Evolutionary conservation across 1,140 invertebrate species (phyloP).

Genomic region (Rhyacophila brunnea): DNA sequence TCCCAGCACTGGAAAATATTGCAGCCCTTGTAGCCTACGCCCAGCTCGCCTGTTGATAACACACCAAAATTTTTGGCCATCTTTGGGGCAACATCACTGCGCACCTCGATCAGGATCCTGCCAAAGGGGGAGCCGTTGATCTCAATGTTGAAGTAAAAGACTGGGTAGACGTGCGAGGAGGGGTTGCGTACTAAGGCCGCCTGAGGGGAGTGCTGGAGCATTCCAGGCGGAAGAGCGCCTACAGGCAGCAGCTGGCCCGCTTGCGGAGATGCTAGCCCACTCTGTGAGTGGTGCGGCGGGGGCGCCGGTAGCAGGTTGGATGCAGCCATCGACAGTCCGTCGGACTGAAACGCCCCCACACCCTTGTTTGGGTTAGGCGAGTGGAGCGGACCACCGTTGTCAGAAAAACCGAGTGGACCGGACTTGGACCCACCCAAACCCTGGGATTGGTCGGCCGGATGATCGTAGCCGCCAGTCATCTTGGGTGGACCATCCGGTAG

Average conservation of each 20-base stretch:
- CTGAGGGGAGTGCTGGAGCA: conserved; percentile 45
- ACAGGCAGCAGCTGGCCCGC: conserved; percentile 40
- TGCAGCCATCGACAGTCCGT: conserved; percentile 36
- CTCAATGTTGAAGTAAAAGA: conserved; percentile 77
- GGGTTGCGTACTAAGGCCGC: conserved; percentile 50
- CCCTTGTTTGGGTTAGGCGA: conserved; percentile 26
- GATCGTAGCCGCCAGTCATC: conserved; percentile 14
- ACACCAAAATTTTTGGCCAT: conserved; percentile 88
- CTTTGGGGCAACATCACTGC: conserved; percentile 81
- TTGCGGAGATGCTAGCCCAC: conserved; percentile 39
- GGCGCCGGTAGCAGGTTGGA: conserved; percentile 48
- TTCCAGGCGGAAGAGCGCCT: conserved; percentile 34
- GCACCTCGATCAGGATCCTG: conserved; percentile 79
- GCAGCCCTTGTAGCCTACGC: conserved; percentile 77
- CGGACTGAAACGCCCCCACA: conserved; percentile 18
- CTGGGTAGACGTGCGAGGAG: conserved; percentile 59
- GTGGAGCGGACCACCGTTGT: conserved; percentile 26
- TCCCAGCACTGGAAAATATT: conserved; percentile 81
- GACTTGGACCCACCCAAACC: conserved; percentile 41
- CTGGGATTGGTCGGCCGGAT: conserved; percentile 13
- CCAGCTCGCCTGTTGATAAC: conserved; percentile 75
- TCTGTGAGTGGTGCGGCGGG: conserved; percentile 41
- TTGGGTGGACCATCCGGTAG: conserved; percentile 14
- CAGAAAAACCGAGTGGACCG: conserved; percentile 39
- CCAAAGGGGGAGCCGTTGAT: conserved; percentile 69